phyloP scores from a whole-genome alignment of 2,888 invertebrate genomes.

The Pseudoips prasinana region DNA sequence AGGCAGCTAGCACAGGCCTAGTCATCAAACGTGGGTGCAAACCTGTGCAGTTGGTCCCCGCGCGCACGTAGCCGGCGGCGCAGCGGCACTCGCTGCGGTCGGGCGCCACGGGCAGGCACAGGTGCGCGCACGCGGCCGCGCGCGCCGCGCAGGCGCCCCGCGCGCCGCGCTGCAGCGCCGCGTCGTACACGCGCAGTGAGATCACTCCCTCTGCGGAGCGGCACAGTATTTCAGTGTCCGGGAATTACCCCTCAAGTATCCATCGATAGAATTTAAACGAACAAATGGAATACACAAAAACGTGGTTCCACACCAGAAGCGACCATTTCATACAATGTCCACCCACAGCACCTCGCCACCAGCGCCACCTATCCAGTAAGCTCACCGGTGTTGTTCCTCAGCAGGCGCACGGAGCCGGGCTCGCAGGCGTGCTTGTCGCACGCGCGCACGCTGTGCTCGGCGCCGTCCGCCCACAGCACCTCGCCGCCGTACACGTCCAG shows the following conservation, averaged over 20 bases:
- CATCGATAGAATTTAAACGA: no score
- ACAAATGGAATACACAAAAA: no score
- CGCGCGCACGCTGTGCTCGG: conserved; percentile 82
- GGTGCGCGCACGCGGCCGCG: conserved; percentile 86
- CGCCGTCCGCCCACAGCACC: conserved; percentile 86
- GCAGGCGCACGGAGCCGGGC: conserved; percentile 35
- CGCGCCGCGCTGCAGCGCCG: conserved; percentile 70
- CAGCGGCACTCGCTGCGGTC: conserved; percentile 86
- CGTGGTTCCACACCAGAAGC: no score
- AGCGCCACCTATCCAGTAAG: no score
- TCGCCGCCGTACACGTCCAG: conserved; percentile 84
- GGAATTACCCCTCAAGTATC: no score
- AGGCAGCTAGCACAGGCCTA: no score
- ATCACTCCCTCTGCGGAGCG: conserved; percentile 83
- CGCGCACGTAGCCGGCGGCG: conserved; percentile 83
- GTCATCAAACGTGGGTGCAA: neutral
- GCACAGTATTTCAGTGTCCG: no score
- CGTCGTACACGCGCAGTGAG: conserved; percentile 87
- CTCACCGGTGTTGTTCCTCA: conserved; percentile 83
- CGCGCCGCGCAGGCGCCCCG: conserved; percentile 80
- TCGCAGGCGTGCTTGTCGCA: conserved; percentile 82
- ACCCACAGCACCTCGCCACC: neutral
- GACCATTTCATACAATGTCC: no score
- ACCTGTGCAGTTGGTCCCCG: conserved; percentile 42
- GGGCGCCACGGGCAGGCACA: conserved; percentile 86